phyloP scores from a whole-genome alignment of 2,113 vertebrate genomes.

The Emydura subglobosa region DNA sequence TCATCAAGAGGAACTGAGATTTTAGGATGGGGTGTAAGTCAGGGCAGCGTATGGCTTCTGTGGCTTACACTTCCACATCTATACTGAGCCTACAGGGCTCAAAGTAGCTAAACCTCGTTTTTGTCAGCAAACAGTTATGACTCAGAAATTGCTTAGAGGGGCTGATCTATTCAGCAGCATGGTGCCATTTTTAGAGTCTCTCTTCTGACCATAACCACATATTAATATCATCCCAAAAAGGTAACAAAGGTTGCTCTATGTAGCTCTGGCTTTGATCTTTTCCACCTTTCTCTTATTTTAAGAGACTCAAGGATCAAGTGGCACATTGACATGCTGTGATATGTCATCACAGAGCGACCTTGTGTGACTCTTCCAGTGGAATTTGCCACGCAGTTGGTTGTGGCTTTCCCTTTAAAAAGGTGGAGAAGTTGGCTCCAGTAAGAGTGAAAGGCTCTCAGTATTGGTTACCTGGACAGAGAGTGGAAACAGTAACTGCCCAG shows the following conservation, averaged over 20 bases:
- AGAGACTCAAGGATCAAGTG: background rate
- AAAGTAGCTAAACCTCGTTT: background rate
- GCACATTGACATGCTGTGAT: accelerated
- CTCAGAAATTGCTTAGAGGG: constrained; percentile 14
- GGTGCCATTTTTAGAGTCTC: background rate
- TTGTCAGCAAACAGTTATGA: background rate
- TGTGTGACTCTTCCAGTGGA: background rate
- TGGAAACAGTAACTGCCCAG: background rate
- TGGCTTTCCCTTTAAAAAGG: background rate
- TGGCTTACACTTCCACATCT: background rate
- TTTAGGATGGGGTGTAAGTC: no score
- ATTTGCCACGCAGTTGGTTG: background rate
- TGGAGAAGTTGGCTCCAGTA: background rate
- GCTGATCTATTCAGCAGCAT: background rate
- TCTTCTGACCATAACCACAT: background rate
- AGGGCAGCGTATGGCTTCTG: background rate
- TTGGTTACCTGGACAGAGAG: background rate
- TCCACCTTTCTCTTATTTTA: constrained; percentile 17
- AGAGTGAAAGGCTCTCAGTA: background rate
- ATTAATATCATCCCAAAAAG: background rate
- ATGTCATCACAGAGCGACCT: background rate
- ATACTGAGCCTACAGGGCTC: background rate
- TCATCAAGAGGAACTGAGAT: background rate
- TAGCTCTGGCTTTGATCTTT: constrained; percentile 14
- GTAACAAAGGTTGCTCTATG: background rate